A percentile compares a stretch with the other conserved stretches of the same genome.
phyloP scores from a whole-genome alignment of 1,140 invertebrate genomes.

The Lycorma delicatula region DNA sequence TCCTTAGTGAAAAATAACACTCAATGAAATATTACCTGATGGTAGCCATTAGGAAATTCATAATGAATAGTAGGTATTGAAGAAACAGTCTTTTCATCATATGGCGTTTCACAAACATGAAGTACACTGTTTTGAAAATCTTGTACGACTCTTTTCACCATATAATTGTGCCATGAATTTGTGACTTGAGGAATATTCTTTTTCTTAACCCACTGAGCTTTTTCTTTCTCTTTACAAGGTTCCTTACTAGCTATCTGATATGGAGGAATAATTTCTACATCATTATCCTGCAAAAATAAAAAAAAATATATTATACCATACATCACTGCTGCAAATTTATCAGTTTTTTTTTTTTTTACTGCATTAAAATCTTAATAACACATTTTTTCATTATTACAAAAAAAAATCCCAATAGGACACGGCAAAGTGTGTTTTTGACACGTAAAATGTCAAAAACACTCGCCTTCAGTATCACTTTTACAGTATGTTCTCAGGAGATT shows the following conservation, averaged over 20 bases:
- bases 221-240: conserved; percentile 65
- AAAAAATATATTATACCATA: too few relatives aligned
- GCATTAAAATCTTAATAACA: too few relatives aligned
- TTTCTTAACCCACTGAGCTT: conserved; percentile 67
- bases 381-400: too few relatives aligned
- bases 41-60: conserved; percentile 83
- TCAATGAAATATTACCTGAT: too few relatives aligned
- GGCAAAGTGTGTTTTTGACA: too few relatives aligned
- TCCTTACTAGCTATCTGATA: conserved; percentile 77
- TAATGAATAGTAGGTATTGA: conserved; percentile 73
- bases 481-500: too few relatives aligned
- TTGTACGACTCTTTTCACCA: conserved; percentile 67
- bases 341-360: too few relatives aligned
- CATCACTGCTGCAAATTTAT: too few relatives aligned
- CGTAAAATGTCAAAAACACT: too few relatives aligned
- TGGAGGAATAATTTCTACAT: conserved; percentile 71
- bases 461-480: too few relatives aligned
- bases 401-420: too few relatives aligned
- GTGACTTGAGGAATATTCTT: conserved; percentile 66
- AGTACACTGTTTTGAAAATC: conserved; percentile 63
- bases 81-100: conserved; percentile 65
- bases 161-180: conserved; percentile 76
- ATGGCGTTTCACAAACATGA: conserved; percentile 66
- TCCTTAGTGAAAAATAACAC: too few relatives aligned
- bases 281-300: conserved; percentile 68